Evolutionary conservation across 2,113 vertebrate genomes (phyloP).

Genomic region (Coryphaenoides rupestris): DNA sequence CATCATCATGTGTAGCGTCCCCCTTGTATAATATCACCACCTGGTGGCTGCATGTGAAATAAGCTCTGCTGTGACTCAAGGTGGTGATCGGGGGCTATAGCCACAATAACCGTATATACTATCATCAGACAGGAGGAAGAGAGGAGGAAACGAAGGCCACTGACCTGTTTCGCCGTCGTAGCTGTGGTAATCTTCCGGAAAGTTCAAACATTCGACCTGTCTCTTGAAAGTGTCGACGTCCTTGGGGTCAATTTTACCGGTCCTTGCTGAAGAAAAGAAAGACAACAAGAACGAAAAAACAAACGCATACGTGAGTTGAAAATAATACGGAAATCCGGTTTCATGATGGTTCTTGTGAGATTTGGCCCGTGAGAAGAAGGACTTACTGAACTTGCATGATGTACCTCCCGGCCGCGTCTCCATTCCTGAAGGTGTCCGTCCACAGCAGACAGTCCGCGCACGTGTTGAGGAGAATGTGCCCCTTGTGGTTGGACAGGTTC

Average conservation of each 20-base stretch:
- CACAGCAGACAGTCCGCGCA: constrained; percentile 65
- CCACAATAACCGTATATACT: background rate
- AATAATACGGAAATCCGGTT: too few species aligned
- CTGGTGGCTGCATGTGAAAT: constrained; percentile 27
- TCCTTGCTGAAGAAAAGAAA: constrained; percentile 46
- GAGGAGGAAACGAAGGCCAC: constrained; percentile 1
- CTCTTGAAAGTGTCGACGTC: constrained; percentile 56
- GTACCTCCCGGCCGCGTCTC: constrained; percentile 54
- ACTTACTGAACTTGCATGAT: constrained; percentile 66
- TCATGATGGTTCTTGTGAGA: background rate
- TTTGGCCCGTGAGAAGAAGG: background rate
- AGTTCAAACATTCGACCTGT: constrained; percentile 58
- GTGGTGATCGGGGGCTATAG: background rate
- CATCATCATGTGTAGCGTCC: background rate
- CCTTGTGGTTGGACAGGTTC: constrained; percentile 65
- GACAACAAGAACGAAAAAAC: background rate
- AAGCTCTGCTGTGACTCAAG: background rate
- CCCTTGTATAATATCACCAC: constrained; percentile 18
- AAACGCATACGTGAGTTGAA: background rate
- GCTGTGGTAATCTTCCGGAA: constrained; percentile 53
- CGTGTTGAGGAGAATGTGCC: constrained; percentile 59
- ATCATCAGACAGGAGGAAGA: background rate
- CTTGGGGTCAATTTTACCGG: constrained; percentile 50
- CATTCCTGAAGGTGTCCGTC: constrained; percentile 62
- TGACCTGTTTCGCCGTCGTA: constrained; percentile 57